These are phyloP conservation scores for Mycalesis mineus DNA, from an alignment of 2,888 invertebrate species.

Conservation along the genomic window DNA sequence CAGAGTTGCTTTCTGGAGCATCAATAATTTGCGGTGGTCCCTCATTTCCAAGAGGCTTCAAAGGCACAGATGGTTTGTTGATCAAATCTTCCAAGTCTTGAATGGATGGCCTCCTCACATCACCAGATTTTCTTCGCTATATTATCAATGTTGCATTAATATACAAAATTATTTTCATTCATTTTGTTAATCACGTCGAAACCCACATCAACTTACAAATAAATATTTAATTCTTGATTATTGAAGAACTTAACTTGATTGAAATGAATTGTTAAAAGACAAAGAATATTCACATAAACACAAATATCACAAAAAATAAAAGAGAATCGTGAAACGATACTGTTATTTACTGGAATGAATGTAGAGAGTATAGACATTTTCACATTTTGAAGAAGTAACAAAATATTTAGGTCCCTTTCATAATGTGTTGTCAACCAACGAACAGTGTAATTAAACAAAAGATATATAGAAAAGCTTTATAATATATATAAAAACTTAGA, in stretches of 20 bases:
- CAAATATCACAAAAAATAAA: neutral
- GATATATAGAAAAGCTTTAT: too few relatives aligned
- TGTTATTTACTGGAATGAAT: neutral
- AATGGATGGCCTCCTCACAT: conserved; percentile 92
- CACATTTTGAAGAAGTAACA: too few relatives aligned
- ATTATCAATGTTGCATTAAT: conserved; percentile 38
- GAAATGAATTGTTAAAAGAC: neutral
- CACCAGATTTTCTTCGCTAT: conserved; percentile 91
- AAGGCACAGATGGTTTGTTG: conserved; percentile 93
- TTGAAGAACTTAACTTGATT: too few relatives aligned
- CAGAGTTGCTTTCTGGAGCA: conserved; percentile 96
- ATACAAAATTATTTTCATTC: neutral
- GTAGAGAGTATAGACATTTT: neutral
- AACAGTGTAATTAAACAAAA: too few relatives aligned
- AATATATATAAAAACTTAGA: too few relatives aligned
- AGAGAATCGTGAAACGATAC: neutral
- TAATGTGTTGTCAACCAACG: neutral
- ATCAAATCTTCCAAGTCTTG: conserved; percentile 93
- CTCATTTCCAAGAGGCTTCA: conserved; percentile 86
- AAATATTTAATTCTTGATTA: neutral
- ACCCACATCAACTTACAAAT: conserved; percentile 28
- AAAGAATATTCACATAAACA: neutral
- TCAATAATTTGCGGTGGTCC: conserved; percentile 95
- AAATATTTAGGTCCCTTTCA: too few relatives aligned
- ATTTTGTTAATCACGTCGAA: conserved; percentile 52